Percentiles rank a stretch among this genome's conserved stretches.
phyloP scores from a whole-genome alignment of 2,888 invertebrate species.

The Alloplasta piceator region DNA sequence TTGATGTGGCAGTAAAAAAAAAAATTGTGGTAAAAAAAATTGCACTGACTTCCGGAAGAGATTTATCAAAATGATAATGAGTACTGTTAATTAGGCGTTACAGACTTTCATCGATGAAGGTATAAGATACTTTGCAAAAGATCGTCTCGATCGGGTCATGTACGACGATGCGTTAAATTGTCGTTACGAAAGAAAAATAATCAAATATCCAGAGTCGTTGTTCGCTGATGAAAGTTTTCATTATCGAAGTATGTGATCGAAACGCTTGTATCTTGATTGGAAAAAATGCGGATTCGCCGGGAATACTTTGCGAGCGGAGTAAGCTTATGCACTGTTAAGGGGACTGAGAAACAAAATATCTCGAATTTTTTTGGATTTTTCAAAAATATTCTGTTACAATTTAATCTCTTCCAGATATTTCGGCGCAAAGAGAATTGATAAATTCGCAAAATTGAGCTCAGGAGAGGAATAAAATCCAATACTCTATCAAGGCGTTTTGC shows the following conservation, averaged over 20 bases:
- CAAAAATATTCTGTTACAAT: too few species aligned
- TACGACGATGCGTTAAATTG: conserved; percentile 46
- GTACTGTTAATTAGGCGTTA: conserved; percentile 28
- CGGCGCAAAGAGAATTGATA: too few species aligned
- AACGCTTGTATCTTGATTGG: conserved; percentile 8
- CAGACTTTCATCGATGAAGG: background rate
- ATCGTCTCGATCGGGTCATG: conserved; percentile 21
- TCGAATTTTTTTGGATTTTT: too few species aligned
- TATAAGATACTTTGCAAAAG: background rate
- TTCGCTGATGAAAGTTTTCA: conserved; percentile 23
- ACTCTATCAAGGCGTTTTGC: too few species aligned
- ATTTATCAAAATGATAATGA: conserved; percentile 36
- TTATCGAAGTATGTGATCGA: conserved; percentile 34
- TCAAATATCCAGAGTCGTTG: conserved; percentile 3
- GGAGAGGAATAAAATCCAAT: too few species aligned
- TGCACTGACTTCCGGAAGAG: background rate
- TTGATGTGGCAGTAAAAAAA: background rate
- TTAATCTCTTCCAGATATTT: too few species aligned
- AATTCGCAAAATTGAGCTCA: too few species aligned
- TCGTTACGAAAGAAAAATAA: conserved; percentile 15
- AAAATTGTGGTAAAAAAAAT: background rate
- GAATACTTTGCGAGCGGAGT: background rate
- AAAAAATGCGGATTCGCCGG: background rate
- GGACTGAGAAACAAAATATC: too few species aligned
- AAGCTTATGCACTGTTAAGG: background rate